Evolutionary conservation across 2,888 invertebrate species (phyloP).

Genomic region (Gonocerus acuteangulatus): DNA sequence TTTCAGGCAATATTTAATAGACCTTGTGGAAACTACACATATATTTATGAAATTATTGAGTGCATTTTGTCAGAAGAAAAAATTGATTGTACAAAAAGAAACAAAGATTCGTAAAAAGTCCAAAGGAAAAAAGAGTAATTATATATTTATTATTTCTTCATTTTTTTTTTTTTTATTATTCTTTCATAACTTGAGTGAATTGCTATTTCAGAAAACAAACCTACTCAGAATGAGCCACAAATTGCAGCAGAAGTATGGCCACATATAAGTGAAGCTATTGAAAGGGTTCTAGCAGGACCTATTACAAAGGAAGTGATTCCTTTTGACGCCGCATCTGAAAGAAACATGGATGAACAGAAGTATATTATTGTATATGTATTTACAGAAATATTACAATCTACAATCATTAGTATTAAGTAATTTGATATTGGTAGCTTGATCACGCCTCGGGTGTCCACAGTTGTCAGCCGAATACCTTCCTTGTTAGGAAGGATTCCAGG

Average conservation of each 20-base stretch:
- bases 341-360: constrained; percentile 83
- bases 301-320: constrained; percentile 61
- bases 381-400: no score
- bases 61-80: constrained; percentile 49
- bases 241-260: constrained; percentile 27
- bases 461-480: no score
- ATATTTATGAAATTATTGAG: constrained; percentile 87
- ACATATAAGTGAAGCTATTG: constrained; percentile 19
- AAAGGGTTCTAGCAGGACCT: constrained; percentile 52
- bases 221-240: not conserved
- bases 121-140: constrained; percentile 42
- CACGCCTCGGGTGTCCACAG: no score
- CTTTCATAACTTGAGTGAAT: no score
- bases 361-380: constrained; percentile 44
- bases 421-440: no score
- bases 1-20: constrained; percentile 68
- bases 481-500: no score
- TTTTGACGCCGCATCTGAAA: constrained; percentile 78
- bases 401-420: no score
- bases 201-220: not conserved
- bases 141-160: not conserved
- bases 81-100: constrained; percentile 63
- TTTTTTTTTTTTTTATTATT: not conserved
- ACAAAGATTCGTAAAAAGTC: constrained; percentile 48
- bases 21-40: constrained; percentile 82